Percentiles rank a stretch among this genome's conserved stretches.
phyloP scores from a whole-genome alignment of 37 sponge, comb jelly and placozoan species.

The Mnemiopsis leidyi region DNA sequence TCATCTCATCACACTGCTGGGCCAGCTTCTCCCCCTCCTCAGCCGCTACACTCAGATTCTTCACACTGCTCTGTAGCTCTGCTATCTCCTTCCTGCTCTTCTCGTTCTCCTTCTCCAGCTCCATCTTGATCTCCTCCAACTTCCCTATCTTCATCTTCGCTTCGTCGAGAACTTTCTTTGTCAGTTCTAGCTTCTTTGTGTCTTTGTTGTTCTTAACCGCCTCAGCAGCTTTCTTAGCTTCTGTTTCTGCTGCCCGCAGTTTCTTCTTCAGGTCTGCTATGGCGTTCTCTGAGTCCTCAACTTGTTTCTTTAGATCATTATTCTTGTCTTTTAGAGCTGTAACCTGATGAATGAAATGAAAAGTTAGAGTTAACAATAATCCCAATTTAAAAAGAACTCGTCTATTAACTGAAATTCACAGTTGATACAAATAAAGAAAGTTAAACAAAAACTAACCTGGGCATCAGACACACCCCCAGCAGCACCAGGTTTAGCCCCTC shows the following conservation, averaged over 20 bases:
- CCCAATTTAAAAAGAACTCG: no score
- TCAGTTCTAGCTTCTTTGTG: constrained; percentile 41
- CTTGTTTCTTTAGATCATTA: constrained; percentile 25
- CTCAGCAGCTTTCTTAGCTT: constrained; percentile 45
- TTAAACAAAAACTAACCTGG: neutral
- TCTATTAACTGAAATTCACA: no score
- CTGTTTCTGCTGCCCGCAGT: neutral
- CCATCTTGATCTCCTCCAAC: constrained; percentile 15
- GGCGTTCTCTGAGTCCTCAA: neutral
- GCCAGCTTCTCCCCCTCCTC: constrained; percentile 41
- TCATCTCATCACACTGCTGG: constrained; percentile 56
- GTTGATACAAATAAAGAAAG: no score
- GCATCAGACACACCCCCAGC: neutral
- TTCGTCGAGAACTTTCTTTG: constrained; percentile 54
- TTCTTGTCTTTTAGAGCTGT: constrained; percentile 25
- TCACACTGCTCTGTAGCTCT: neutral
- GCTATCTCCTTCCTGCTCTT: neutral
- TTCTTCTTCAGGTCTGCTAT: constrained; percentile 54
- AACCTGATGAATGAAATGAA: no score
- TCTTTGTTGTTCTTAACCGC: constrained; percentile 47
- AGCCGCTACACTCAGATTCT: neutral
- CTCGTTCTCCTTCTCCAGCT: constrained; percentile 2
- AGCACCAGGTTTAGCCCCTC: neutral
- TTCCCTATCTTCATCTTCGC: neutral
- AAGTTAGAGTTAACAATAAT: no score